These are phyloP conservation scores for Stenurella melanura DNA, from an alignment of 2,888 invertebrate species.

Conservation along the genomic window DNA sequence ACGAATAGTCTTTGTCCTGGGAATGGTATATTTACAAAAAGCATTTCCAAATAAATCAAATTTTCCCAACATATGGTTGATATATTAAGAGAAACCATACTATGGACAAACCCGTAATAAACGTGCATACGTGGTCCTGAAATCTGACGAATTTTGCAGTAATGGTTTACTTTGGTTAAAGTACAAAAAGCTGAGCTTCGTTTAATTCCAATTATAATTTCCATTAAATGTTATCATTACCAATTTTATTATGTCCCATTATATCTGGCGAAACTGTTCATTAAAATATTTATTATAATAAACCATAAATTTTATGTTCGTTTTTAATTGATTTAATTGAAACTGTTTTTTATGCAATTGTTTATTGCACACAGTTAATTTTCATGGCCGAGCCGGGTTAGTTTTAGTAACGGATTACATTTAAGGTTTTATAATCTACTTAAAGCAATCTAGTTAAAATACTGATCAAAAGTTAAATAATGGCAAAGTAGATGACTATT, in stretches of 20 bases:
- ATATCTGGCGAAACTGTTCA: background rate
- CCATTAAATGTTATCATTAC: constrained; percentile 7
- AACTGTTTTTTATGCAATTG: background rate
- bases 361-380: background rate
- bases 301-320: constrained; percentile 7
- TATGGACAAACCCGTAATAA: no score
- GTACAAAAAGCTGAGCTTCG: background rate
- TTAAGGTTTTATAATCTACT: background rate
- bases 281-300: constrained; percentile 3
- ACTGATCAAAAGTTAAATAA: background rate
- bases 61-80: no score
- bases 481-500: no score
- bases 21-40: no score
- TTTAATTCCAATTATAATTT: constrained; percentile 5
- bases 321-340: constrained; percentile 1
- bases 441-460: background rate
- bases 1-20: no score
- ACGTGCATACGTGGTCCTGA: background rate
- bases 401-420: background rate
- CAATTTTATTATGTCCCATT: background rate
- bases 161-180: background rate
- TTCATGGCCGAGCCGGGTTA: background rate
- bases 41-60: no score
- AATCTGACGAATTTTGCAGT: background rate
- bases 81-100: no score